A percentile compares a stretch with the other conserved stretches of the same genome.
These are phyloP conservation scores for Pollachius pollachius DNA, from an alignment of 2,113 vertebrate species.

Conservation along the genomic window DNA sequence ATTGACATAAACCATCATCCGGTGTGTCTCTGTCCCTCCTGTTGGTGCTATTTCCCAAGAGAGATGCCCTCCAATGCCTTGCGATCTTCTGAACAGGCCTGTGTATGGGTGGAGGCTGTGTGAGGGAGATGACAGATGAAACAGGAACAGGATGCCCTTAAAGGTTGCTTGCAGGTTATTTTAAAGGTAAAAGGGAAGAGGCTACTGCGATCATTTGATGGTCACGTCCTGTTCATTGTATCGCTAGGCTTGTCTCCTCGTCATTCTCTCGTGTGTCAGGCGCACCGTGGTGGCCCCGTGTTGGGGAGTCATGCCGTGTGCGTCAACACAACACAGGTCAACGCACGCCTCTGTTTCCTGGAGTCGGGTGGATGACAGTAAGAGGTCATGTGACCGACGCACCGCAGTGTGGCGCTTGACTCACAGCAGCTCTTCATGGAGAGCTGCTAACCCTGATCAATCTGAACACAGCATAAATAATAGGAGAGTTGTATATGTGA, in stretches of 20 bases:
- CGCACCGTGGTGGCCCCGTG: conserved; percentile 33
- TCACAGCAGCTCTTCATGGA: too few relatives aligned
- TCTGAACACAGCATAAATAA: too few relatives aligned
- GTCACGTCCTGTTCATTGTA: conserved; percentile 57
- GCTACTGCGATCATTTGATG: conserved; percentile 31
- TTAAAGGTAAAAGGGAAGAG: conserved; percentile 44
- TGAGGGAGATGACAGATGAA: conserved; percentile 42
- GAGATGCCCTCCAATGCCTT: not conserved
- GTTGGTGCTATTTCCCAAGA: conserved; percentile 26
- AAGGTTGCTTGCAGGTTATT: conserved; percentile 65
- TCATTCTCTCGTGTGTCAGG: conserved; percentile 18
- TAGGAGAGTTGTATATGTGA: too few relatives aligned
- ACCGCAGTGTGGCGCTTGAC: conserved; percentile 22
- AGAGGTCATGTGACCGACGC: conserved; percentile 30
- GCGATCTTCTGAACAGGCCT: conserved; percentile 3
- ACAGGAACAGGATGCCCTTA: conserved; percentile 53
- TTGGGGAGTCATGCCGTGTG: conserved; percentile 27
- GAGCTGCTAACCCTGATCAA: too few relatives aligned
- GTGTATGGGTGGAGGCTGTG: not conserved
- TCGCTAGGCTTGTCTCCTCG: not conserved
- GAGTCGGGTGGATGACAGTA: conserved; percentile 15
- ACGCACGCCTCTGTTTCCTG: conserved; percentile 42
- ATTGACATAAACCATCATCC: too few relatives aligned
- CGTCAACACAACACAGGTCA: conserved; percentile 31
- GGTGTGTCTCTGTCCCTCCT: conserved; percentile 17